phyloP scores from a whole-genome alignment of 2,797 vertebrate genomes.

The Anolis apletophallus region DNA sequence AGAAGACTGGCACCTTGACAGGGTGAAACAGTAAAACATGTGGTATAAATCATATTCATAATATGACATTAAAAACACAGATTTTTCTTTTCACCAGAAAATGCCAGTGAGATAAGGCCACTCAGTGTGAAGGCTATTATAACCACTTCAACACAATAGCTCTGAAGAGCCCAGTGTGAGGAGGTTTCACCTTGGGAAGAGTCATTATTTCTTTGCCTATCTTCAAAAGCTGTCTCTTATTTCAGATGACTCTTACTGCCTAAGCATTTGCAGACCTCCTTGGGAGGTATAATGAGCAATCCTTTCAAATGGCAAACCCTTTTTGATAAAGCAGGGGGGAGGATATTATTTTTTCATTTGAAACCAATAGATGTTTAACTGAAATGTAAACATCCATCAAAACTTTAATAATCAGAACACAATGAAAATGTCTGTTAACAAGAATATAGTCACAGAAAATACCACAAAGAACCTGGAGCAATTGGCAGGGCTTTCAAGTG shows the following conservation, averaged over 20 bases:
- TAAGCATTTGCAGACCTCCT: constrained; percentile 40
- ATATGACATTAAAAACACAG: constrained; percentile 58
- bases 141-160: constrained; percentile 55
- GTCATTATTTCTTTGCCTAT: constrained; percentile 48
- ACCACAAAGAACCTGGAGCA: background rate
- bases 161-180: constrained; percentile 55
- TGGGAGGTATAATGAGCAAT: constrained; percentile 39
- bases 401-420: background rate
- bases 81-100: constrained; percentile 55
- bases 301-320: constrained; percentile 15
- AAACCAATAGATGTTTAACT: constrained; percentile 34
- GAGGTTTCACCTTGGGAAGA: constrained; percentile 43
- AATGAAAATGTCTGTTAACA: background rate
- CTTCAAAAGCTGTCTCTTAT: constrained; percentile 48
- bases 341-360: background rate
- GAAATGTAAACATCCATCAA: background rate
- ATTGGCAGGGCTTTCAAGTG: background rate
- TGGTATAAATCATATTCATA: constrained; percentile 52
- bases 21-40: constrained; percentile 49
- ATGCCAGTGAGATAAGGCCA: constrained; percentile 62
- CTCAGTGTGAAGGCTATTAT: constrained; percentile 50
- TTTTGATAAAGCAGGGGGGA: constrained; percentile 22
- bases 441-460: background rate
- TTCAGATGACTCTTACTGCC: constrained; percentile 35
- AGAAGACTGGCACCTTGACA: constrained; percentile 49